A percentile compares a stretch with the other conserved stretches of the same genome.
phyloP scores from a whole-genome alignment of 2,797 vertebrate genomes.

The Australoheros facetus region DNA sequence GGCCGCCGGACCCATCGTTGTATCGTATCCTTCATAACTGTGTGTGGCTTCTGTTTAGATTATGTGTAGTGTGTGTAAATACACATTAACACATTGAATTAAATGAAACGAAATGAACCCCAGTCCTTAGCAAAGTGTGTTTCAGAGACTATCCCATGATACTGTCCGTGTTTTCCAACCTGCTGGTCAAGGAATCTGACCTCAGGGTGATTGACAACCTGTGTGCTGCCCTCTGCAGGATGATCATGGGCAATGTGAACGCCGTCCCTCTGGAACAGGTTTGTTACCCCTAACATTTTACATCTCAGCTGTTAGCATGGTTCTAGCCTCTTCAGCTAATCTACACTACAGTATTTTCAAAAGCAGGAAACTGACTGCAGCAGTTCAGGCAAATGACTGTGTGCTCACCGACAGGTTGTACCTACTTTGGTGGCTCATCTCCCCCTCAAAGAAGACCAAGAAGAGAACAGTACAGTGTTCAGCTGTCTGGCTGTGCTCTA shows the following conservation, averaged over 20 bases:
- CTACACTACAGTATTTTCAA: neutral
- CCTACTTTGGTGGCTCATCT: constrained; percentile 83
- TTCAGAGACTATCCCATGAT: constrained; percentile 88
- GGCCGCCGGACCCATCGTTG: constrained; percentile 81
- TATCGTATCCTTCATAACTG: constrained; percentile 84
- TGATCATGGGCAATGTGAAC: constrained; percentile 83
- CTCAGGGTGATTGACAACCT: constrained; percentile 88
- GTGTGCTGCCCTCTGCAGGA: constrained; percentile 89
- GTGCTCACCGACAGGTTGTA: constrained; percentile 79
- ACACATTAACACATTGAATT: neutral
- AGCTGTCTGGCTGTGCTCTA: constrained; percentile 86
- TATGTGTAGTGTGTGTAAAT: neutral
- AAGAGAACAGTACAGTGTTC: constrained; percentile 89
- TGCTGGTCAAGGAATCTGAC: constrained; percentile 84
- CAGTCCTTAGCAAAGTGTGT: constrained; percentile 65
- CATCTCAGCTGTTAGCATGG: neutral
- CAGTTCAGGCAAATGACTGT: neutral
- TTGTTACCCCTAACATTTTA: neutral
- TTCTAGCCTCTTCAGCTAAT: neutral
- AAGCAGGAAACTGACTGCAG: neutral
- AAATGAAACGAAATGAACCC: neutral
- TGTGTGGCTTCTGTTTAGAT: neutral
- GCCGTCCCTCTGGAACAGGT: constrained; percentile 89
- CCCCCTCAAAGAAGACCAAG: constrained; percentile 88
- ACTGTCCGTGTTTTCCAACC: constrained; percentile 85